Evolutionary conservation across 2,888 invertebrate genomes (phyloP), one percentile per base, ranked within the genome.

Genomic region (Parapristionchus giblindavisi): DNA sequence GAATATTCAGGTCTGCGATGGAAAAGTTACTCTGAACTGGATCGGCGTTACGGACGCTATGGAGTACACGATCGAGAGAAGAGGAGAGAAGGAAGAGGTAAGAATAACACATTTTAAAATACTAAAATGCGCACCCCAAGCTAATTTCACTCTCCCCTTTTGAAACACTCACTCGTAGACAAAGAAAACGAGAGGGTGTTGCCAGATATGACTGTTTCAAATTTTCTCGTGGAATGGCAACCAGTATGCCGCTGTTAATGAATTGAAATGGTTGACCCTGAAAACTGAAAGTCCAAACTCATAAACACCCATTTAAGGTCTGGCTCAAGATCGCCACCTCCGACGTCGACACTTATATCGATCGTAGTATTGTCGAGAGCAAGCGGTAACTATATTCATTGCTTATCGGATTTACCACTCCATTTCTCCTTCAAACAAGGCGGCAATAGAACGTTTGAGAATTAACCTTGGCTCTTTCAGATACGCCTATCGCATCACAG

Each of bases 241-340:
- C n/a, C n/a, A n/a, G n/a, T n/a, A n/a, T n/a, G n/a, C n/a, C n/a
- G n/a, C n/a, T n/a, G n/a, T n/a, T n/a, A n/a, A n/a, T n/a, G n/a
- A n/a, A 8, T 48, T 14, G 48, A 8, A 14, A 48, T 48, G 48
- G 17, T 17, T 14, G 48, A 14, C 48, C 48, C 8, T 48, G 48
- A 48, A 54, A 1, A 1, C n/a, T 21, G 14, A 6, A 58, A 52
- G 24, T 21, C 29, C 14, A 40, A 40, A 38, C 3, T 11, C 38
- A 61, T 24, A 43, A 27, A 63, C 11, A 24, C 11, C 24, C n/a
- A 24, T 21, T 61, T 63, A 65, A 81, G 0, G 80, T 81, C 54
- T 87, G 87, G 87, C 78, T 87, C 52, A 84, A 87, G 76, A 78
- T 87, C 21, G 85, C 85, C 14, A 84, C 79, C 43, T 83, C 81